Evolutionary conservation across 2,113 vertebrate species (phyloP).

Genomic region (Megalops atlanticus): DNA sequence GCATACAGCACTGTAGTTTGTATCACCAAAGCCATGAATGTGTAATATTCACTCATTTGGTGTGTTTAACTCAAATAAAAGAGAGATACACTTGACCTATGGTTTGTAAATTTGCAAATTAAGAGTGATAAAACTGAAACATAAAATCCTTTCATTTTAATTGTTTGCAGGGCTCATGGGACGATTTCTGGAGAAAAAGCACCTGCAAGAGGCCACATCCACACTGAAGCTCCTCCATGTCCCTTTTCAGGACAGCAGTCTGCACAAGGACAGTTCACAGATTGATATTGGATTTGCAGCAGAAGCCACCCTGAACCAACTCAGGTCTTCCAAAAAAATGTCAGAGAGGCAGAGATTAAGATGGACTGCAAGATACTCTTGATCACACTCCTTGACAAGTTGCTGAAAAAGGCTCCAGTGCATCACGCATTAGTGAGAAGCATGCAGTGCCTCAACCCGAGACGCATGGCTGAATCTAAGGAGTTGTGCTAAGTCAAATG

Average conservation of each 20-base stretch:
- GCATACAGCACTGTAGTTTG: not conserved
- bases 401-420: conserved; percentile 38
- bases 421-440: conserved; percentile 32
- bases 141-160: too few relatives aligned
- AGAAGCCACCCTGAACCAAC: conserved; percentile 15
- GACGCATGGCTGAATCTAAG: conserved; percentile 32
- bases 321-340: conserved; percentile 5
- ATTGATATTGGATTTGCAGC: conserved; percentile 26
- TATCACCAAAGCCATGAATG: not conserved
- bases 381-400: conserved; percentile 29
- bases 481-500: conserved; percentile 32
- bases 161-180: conserved; percentile 18
- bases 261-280: not conserved
- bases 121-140: conserved; percentile 26
- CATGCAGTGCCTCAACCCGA: conserved; percentile 35
- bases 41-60: conserved; percentile 5
- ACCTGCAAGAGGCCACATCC: conserved; percentile 32
- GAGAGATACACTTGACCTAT: not conserved
- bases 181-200: conserved; percentile 34
- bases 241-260: conserved; percentile 31
- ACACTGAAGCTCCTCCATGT: conserved; percentile 36
- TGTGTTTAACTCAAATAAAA: conserved; percentile 13
- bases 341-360: conserved; percentile 33
- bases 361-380: conserved; percentile 30
- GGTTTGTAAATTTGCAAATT: conserved; percentile 24